Evolutionary conservation across 64 coral and sea anemone genomes (phyloP), one percentile per base, ranked within the genome.

Genomic region (Dendronephthya gigantea): DNA sequence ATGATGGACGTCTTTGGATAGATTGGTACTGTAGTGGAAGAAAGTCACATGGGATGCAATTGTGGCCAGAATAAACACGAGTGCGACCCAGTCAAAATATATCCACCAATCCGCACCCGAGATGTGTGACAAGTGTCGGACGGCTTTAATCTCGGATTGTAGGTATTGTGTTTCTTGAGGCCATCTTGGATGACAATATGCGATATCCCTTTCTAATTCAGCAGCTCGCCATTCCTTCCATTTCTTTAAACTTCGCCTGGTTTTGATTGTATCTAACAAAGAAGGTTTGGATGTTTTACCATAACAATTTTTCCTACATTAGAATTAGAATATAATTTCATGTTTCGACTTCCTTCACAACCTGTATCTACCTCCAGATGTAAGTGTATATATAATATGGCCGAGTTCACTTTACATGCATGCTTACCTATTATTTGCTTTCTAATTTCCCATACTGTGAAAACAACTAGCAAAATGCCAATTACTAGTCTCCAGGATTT

Each of bases 141-240:
- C 72, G 3, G 72, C 72, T 79, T 79, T 79, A 29, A 79, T 79
- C 72, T 79, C 72, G 25, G 72, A 19, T 35, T 79, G 25, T 29
- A 79, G 72, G 29, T 79, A 79, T 19, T 79, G 72, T 17, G 72
- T 35, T 29, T 79, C 72, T 79, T 79, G 72, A 28, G 72, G 72
- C 72, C 72, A 79, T 79, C 72, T 79, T 9, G 72, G 72, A 19
- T 79, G 72, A 79, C 72, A 79, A 39, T 79, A 79, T 39, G 19
- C 30, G 27, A 79, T 15, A 79, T 79, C 72, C 72, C 72, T 19
- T 79, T 31, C 72, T 10, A 79, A 29, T 39, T 79, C 72, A 3
- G 72, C 36, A 36, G 72, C 72, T 33, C 72, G 72, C 72, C 72
- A 79, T 79, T 79, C 72, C 72, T 35, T 29, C 72, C 72, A 79